phyloP scores from a whole-genome alignment of 2,113 vertebrate genomes.

The Mastomys coucha region DNA sequence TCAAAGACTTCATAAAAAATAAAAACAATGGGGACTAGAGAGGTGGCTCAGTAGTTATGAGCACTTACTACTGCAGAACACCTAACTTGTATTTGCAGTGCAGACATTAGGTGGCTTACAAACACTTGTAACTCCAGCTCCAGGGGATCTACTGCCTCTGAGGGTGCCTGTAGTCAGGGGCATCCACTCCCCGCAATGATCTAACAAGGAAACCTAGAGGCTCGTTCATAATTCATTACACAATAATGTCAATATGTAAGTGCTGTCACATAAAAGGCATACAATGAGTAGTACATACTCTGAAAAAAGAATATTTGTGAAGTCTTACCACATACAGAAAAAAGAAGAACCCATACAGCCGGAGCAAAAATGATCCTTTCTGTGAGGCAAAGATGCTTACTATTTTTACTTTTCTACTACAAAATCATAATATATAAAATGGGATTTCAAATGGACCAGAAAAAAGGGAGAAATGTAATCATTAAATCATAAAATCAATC shows the following conservation, averaged over 20 bases:
- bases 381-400: slow-evolving; percentile 7
- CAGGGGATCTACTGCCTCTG: not conserved
- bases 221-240: not conserved
- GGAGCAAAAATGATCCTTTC: not conserved
- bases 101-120: not conserved
- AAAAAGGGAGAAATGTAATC: not conserved
- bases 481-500: not conserved
- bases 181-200: not conserved
- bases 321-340: not conserved
- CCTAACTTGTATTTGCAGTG: not conserved
- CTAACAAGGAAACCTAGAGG: not conserved
- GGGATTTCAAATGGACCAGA: not conserved
- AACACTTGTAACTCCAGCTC: not conserved
- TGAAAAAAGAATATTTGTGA: not conserved
- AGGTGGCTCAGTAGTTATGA: not conserved
- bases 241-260: not conserved
- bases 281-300: not conserved
- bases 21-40: not conserved
- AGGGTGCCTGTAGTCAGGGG: not conserved
- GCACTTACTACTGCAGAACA: not conserved
- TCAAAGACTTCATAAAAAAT: slow-evolving; percentile 25
- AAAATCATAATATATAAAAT: slow-evolving; percentile 26
- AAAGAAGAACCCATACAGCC: not conserved
- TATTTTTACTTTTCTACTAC: not conserved
- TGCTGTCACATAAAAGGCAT: not conserved